Conservation (phyloP, 53 echinoderm and acorn worm species). For the Arbacia lixula region DNA sequence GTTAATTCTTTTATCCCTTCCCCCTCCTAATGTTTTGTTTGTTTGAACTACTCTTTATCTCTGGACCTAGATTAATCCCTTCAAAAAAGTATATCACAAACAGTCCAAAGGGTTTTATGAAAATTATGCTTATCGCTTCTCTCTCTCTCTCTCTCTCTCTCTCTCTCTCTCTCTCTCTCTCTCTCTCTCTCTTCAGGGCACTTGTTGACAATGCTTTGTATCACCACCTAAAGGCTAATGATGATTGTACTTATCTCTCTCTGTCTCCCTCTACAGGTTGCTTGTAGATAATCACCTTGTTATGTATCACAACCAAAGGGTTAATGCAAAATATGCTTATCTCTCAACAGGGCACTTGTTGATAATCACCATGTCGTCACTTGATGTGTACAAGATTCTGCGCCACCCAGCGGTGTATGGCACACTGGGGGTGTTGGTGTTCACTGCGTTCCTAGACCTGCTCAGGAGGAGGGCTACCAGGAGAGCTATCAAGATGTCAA, state of each 20-base stretch:
- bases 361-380: constrained; percentile 1
- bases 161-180: background rate
- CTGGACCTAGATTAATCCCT: no score
- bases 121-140: background rate
- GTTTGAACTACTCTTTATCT: no score
- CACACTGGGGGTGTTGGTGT: constrained; percentile 25
- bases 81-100: background rate
- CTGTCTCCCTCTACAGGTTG: background rate
- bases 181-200: background rate
- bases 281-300: constrained; percentile 6
- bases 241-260: no score
- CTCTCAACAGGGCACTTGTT: background rate
- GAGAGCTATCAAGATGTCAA: background rate
- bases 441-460: constrained; percentile 2
- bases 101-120: background rate
- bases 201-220: background rate
- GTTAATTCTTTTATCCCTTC: background rate
- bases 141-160: background rate
- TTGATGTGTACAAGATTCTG: constrained; percentile 15
- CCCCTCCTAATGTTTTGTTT: no score
- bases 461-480: background rate
- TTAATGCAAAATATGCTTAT: no score
- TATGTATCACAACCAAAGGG: no score
- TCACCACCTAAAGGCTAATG: no score
- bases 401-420: constrained; percentile 36